These are phyloP conservation scores for Plestiodon gilberti DNA, from an alignment of 2,113 vertebrate species.

Conservation along the genomic window DNA sequence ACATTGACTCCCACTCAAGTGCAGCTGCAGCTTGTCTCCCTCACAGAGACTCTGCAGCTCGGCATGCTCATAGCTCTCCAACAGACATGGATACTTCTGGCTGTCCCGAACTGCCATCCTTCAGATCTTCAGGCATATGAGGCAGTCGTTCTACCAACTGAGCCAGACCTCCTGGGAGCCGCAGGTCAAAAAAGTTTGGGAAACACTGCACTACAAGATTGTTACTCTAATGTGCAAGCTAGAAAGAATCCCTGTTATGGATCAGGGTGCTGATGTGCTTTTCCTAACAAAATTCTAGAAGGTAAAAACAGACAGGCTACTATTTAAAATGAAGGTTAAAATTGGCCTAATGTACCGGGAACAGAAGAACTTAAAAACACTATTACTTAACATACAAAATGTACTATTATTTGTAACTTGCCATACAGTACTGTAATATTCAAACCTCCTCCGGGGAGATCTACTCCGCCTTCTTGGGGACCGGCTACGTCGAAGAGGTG, in stretches of 20 bases:
- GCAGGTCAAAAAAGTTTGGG: too few relatives aligned
- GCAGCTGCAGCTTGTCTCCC: too few relatives aligned
- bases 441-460: conserved; percentile 90
- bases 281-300: not conserved
- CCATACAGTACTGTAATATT: accelerated
- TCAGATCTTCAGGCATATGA: too few relatives aligned
- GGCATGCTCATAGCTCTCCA: too few relatives aligned
- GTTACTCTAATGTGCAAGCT: not conserved
- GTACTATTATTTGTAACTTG: not conserved
- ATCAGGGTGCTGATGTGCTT: not conserved
- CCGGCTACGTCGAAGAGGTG: conserved; percentile 84
- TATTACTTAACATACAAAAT: not conserved
- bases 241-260: not conserved
- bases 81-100: too few relatives aligned
- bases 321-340: not conserved
- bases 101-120: too few relatives aligned
- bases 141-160: too few relatives aligned
- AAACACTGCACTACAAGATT: not conserved
- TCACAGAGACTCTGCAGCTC: too few relatives aligned
- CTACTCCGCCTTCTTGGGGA: conserved; percentile 89
- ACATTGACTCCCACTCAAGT: too few relatives aligned
- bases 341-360: accelerated
- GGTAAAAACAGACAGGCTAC: not conserved
- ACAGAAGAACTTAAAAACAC: not conserved
- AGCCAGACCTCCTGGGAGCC: too few relatives aligned